Conservation (phyloP, 2,113 vertebrate genomes). For the Python bivittatus region DNA sequence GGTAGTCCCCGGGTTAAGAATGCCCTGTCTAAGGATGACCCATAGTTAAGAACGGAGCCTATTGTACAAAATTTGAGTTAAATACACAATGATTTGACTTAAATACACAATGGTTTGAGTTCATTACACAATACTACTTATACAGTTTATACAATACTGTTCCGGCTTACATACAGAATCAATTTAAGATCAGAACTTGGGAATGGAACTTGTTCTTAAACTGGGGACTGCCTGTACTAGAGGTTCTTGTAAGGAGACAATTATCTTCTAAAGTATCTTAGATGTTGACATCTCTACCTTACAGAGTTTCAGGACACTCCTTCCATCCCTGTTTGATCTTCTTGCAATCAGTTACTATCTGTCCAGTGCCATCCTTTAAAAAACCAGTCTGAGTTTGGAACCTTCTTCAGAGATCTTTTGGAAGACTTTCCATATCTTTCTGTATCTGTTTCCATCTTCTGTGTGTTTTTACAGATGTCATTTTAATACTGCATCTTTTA, state of each 20-base stretch:
- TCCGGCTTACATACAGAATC: too few relatives aligned
- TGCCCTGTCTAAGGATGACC: too few relatives aligned
- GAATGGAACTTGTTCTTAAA: too few relatives aligned
- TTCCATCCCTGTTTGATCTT: neutral
- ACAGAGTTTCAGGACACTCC: neutral
- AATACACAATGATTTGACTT: too few relatives aligned
- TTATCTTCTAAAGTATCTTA: neutral
- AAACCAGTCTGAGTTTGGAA: neutral
- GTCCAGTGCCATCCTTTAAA: neutral
- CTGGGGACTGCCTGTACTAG: too few relatives aligned
- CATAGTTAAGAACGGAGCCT: too few relatives aligned
- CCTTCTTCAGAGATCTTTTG: neutral
- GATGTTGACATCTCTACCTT: neutral
- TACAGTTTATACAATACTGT: too few relatives aligned
- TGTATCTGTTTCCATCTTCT: neutral
- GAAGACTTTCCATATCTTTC: neutral
- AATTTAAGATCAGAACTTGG: too few relatives aligned
- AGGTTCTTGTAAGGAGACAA: neutral
- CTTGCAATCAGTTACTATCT: neutral
- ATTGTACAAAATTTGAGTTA: too few relatives aligned
- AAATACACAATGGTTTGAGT: too few relatives aligned
- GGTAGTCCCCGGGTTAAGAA: too few relatives aligned
- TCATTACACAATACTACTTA: too few relatives aligned
- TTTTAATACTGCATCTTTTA: neutral
- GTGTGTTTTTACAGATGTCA: neutral